Conservation (phyloP, 2,888 invertebrate species). For the Amblyjoppa proteus region DNA sequence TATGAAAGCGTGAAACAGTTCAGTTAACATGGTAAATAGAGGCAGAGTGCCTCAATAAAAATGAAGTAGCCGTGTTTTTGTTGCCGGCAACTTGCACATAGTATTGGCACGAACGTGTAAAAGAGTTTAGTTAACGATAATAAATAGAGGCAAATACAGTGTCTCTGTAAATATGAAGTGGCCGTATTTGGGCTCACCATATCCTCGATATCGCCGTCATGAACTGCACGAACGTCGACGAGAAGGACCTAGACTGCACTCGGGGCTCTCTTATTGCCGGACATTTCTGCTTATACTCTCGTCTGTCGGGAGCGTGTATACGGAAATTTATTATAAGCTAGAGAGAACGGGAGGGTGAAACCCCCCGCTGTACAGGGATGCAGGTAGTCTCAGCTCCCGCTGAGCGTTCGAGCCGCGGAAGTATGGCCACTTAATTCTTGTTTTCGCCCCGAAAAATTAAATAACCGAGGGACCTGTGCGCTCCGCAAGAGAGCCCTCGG, state of each 20-base stretch:
- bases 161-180: too few species aligned
- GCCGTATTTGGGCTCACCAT: too few species aligned
- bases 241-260: neutral
- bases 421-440: constrained; percentile 61
- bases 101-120: too few species aligned
- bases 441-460: constrained; percentile 63
- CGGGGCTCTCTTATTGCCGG: neutral
- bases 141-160: too few species aligned
- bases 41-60: too few species aligned
- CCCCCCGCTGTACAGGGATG: constrained; percentile 5
- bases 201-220: neutral
- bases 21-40: too few species aligned
- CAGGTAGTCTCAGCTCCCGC: constrained; percentile 56
- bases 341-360: constrained; percentile 1
- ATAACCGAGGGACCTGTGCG: constrained; percentile 41
- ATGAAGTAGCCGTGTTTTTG: too few species aligned
- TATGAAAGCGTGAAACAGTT: too few species aligned
- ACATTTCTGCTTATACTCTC: constrained; percentile 4
- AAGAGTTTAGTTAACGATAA: too few species aligned
- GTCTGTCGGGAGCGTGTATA: neutral
- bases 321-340: constrained; percentile 38
- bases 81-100: too few species aligned
- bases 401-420: constrained; percentile 38
- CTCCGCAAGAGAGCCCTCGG: constrained; percentile 10
- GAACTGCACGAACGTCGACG: constrained; percentile 1